Base-by-base conservation (phyloP, 2,113 vertebrate species). In the Hypocryptadius cinnamomeus region DNA sequence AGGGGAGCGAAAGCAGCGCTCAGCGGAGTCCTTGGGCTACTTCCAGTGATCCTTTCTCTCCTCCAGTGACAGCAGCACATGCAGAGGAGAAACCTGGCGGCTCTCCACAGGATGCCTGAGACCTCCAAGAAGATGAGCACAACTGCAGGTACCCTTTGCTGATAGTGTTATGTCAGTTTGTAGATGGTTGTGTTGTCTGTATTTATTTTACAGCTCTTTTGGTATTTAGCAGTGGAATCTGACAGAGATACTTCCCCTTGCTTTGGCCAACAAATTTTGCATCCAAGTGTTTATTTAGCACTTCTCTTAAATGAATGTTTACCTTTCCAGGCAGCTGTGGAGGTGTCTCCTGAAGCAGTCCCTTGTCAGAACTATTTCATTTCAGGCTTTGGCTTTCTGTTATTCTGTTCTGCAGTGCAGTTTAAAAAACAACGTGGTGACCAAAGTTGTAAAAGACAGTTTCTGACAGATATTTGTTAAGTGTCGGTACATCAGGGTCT, bases 91-190 rank as follows among this genome's bases (percentile, higher is more conserved):
- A 80, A 60, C 22, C 48, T 76, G 54, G 57, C 21, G 2, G 50
- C 18, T 64, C 61, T 53, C 28, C 45, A 65, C 86, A 40, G 59
- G 37, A 13, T 51, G 57, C 21, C 50, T 1, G 17, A 71, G 59
- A 93, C 51, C 48, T 59, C 25, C 63, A 44, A 37, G 89, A 79
- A 13, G 79, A 85, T 5, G 16, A 66, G 13, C 56, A 11, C 70
- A 64, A 61, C 56, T 70, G 87, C 95, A 97, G 96, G 97, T 97
- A 96, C 23, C 13, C 60, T 89, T 77, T 64, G 39, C 60, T 47
- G 30, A 50, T 35, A 10, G 25, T 35, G 47, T 33, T 59, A 6
- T 50, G 27, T 71, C 90, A 47, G 24, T 86, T 56, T 85, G 59
- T 70, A 64, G 40, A 17, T 63, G 47, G 15, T 50, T 39, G 33